Evolutionary conservation across 2,888 invertebrate genomes (phyloP).

Genomic region (Idaea straminata): DNA sequence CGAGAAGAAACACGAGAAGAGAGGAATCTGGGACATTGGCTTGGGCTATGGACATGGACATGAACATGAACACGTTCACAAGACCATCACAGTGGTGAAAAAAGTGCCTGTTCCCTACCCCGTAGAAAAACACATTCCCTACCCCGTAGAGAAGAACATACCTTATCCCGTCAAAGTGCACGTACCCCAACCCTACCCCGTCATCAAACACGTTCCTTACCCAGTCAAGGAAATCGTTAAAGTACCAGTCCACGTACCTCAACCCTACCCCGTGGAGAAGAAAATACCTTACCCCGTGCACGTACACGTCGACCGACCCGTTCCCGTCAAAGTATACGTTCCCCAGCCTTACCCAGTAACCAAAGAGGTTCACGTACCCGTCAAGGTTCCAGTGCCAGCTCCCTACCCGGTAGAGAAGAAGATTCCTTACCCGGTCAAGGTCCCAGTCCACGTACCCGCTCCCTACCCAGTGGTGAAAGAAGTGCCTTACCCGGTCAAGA

Average conservation of each 20-base stretch:
- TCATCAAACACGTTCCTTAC: slow-evolving; percentile 83
- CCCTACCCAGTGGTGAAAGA: slow-evolving; percentile 82
- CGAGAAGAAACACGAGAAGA: slow-evolving; percentile 87
- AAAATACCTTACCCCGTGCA: slow-evolving; percentile 79
- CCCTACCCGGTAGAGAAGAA: slow-evolving; percentile 85
- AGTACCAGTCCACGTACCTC: slow-evolving; percentile 82
- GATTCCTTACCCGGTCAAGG: slow-evolving; percentile 83
- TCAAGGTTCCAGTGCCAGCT: slow-evolving; percentile 84
- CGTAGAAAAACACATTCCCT: slow-evolving; percentile 85
- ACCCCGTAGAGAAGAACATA: slow-evolving; percentile 83
- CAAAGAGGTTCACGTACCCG: slow-evolving; percentile 83
- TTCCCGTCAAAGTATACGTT: slow-evolving; percentile 76
- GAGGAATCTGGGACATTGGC: slow-evolving; percentile 82
- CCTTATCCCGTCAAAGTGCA: slow-evolving; percentile 82
- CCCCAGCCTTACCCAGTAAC: slow-evolving; percentile 81
- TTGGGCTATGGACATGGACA: slow-evolving; percentile 70
- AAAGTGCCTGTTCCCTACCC: slow-evolving; percentile 86
- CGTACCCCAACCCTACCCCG: slow-evolving; percentile 85
- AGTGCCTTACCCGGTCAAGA: slow-evolving; percentile 81
- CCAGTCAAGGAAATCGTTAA: slow-evolving; percentile 83
- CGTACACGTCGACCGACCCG: slow-evolving; percentile 75
- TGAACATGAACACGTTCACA: slow-evolving; percentile 80
- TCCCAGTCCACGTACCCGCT: slow-evolving; percentile 81
- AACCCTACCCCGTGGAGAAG: slow-evolving; percentile 85
- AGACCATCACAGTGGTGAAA: slow-evolving; percentile 86